Evolutionary conservation across 2,888 invertebrate genomes (phyloP).

Genomic region (Luperina testacea): DNA sequence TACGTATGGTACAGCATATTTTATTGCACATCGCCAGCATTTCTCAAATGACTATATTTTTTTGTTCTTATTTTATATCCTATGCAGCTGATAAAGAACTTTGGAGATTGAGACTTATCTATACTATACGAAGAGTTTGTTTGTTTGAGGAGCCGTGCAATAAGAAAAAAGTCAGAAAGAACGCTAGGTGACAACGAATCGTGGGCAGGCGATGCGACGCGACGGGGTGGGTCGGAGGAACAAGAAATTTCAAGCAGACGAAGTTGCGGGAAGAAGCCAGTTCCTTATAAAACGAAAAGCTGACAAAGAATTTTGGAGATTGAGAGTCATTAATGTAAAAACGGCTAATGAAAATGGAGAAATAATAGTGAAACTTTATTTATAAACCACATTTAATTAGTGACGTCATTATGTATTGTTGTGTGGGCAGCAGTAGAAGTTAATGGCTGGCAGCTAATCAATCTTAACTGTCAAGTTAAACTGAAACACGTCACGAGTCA

Average conservation of each 20-base stretch:
- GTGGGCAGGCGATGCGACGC: not conserved
- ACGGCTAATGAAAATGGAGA: not conserved
- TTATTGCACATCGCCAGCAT: not conserved
- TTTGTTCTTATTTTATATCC: not conserved
- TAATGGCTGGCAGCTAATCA: slow-evolving; percentile 53
- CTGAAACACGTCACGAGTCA: slow-evolving; percentile 40
- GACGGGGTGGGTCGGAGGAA: not conserved
- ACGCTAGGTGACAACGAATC: not conserved
- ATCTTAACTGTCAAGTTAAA: slow-evolving; percentile 55
- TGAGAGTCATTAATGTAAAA: not conserved
- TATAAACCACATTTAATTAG: slow-evolving; percentile 3
- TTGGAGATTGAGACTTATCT: not conserved
- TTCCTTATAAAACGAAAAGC: not conserved
- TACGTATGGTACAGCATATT: not conserved
- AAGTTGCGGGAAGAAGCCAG: not conserved
- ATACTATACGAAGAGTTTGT: not conserved
- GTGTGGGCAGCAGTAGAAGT: slow-evolving; percentile 33
- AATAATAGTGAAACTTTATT: not conserved
- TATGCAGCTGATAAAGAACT: not conserved
- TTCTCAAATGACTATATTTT: not conserved
- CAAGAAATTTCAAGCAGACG: not conserved
- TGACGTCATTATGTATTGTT: slow-evolving; percentile 32
- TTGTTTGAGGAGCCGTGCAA: not conserved
- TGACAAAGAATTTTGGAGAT: not conserved
- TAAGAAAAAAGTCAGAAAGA: not conserved